A percentile compares a stretch with the other conserved stretches of the same genome.
phyloP scores from a whole-genome alignment of 2,888 invertebrate genomes.

The Synanthedon vespiformis region DNA sequence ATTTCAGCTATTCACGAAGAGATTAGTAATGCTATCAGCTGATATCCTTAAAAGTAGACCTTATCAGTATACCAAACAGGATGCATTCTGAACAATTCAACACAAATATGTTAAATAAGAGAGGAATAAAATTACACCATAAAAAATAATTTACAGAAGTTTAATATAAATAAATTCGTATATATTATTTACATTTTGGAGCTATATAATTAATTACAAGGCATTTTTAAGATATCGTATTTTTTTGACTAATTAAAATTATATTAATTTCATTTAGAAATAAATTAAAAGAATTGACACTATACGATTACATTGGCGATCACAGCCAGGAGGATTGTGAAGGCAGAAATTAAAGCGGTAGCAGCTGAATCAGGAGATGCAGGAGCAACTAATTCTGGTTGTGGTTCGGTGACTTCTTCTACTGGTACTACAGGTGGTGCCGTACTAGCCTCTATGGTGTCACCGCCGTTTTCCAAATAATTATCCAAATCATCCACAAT shows the following conservation, averaged over 20 bases:
- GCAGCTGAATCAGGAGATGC: conserved; percentile 36
- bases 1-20: too few species aligned
- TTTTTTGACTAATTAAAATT: neutral
- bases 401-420: conserved; percentile 4
- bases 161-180: neutral
- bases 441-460: conserved; percentile 7
- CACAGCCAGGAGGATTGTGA: conserved; percentile 22
- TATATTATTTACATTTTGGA: neutral
- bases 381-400: conserved; percentile 19
- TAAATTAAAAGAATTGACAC: conserved; percentile 1
- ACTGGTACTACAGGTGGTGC: conserved; percentile 13
- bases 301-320: conserved; percentile 28
- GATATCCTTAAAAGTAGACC: too few species aligned
- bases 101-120: too few species aligned
- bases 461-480: conserved; percentile 27
- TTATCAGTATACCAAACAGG: too few species aligned
- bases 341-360: conserved; percentile 25
- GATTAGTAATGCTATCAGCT: too few species aligned
- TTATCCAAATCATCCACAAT: conserved; percentile 24
- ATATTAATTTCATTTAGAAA: neutral
- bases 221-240: neutral
- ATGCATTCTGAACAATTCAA: too few species aligned
- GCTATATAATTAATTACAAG: neutral
- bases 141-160: too few species aligned
- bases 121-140: too few species aligned